These are phyloP conservation scores for mouse (Mus musculus) DNA, from an alignment of 2,113 vertebrate species.

Conservation along the genomic window GRCm39 chr5:79063501-79064000, in stretches of 20 bases:
- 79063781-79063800: not conserved
- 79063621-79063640: not conserved
- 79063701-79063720: not conserved
- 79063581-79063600: not conserved
- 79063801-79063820: not conserved
- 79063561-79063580: not conserved
- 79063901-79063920: not conserved
- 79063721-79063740: not conserved
- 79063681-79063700: too few relatives aligned
- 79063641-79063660: not conserved
- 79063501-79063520: not conserved
- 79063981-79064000: not conserved
- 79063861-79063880: not conserved
- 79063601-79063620: too few relatives aligned
- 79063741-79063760: not conserved
- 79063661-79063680: not conserved
- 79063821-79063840: conserved; percentile 1
- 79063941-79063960: not conserved
- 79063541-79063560: not conserved
- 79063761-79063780: not conserved
- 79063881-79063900: not conserved
- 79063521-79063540: too few relatives aligned
- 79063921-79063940: not conserved
- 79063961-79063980: not conserved
- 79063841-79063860: not conserved